Percentiles rank a stretch among this genome's conserved stretches.
These are phyloP conservation scores for Anastatus disparis DNA, from an alignment of 1,140 invertebrate species.

Conservation along the genomic window DNA sequence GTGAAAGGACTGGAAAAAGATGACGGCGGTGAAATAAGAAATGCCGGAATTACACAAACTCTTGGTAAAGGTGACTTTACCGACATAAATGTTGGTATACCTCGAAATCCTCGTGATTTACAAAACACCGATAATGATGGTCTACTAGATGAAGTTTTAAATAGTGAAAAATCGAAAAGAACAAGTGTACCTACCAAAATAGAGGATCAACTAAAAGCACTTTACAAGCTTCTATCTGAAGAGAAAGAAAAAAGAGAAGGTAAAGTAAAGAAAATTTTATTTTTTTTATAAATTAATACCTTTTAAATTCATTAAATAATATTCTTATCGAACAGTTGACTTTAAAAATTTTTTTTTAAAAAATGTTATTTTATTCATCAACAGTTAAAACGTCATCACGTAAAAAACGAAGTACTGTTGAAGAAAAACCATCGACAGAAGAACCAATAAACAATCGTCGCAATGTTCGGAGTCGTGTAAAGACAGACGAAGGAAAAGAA, in stretches of 20 bases:
- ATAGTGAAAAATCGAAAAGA: slow-evolving; percentile 46
- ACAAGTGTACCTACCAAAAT: slow-evolving; percentile 39
- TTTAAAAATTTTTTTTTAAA: not conserved
- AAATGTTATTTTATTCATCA: not conserved
- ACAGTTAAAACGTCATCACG: not conserved
- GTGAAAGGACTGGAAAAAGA: slow-evolving; percentile 40
- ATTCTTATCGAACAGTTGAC: not conserved
- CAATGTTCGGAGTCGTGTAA: no score
- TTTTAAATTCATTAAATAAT: not conserved
- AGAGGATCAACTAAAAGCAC: slow-evolving; percentile 41
- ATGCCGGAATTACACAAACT: not conserved
- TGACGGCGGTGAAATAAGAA: not conserved
- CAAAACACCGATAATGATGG: slow-evolving; percentile 27
- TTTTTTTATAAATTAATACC: not conserved
- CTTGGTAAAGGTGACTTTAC: not conserved
- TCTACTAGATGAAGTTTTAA: slow-evolving; percentile 42
- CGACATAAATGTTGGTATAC: not conserved
- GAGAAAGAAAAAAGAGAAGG: slow-evolving; percentile 32
- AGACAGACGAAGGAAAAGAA: slow-evolving; percentile 8
- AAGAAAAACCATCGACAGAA: not conserved
- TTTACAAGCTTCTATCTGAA: slow-evolving; percentile 44
- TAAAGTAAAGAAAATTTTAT: not conserved
- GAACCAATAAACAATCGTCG: not conserved
- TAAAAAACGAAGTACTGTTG: no score
- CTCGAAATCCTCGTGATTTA: not conserved